Conservation (phyloP, 1,140 invertebrate genomes). For the Drosophila parabipectinata region DNA sequence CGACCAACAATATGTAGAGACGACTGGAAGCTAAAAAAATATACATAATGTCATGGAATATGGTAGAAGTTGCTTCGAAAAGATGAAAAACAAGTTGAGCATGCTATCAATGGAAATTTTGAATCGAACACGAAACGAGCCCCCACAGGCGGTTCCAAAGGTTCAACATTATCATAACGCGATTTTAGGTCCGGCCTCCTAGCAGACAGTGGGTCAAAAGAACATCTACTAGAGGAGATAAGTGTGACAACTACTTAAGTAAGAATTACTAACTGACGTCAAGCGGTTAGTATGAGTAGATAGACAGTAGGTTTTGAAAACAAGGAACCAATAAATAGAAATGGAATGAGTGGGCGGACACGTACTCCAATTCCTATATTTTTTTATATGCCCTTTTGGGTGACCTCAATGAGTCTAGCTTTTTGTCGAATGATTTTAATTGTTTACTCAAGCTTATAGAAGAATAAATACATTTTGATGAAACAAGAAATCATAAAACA, state of each 20-base stretch:
- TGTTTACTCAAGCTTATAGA: not conserved
- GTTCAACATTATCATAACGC: constrained; percentile 49
- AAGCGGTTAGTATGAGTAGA: constrained; percentile 1
- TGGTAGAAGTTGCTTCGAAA: constrained; percentile 42
- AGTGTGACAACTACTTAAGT: not conserved
- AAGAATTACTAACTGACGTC: constrained; percentile 38
- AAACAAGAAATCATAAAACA: not conserved
- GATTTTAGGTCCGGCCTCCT: constrained; percentile 52
- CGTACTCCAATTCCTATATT: not conserved
- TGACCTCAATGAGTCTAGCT: constrained; percentile 21
- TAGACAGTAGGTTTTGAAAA: not conserved
- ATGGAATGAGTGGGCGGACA: not conserved
- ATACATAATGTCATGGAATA: constrained; percentile 34
- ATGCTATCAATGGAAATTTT: constrained; percentile 31
- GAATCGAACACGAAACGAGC: constrained; percentile 24
- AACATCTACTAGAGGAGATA: constrained; percentile 36
- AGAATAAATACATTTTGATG: not conserved
- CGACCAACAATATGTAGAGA: constrained; percentile 3
- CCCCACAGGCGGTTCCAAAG: constrained; percentile 36
- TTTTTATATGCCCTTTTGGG: constrained; percentile 12
- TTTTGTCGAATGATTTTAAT: not conserved
- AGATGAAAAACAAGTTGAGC: constrained; percentile 48
- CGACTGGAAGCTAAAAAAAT: constrained; percentile 13
- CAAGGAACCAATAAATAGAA: not conserved
- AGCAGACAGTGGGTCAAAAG: constrained; percentile 47